Conservation (phyloP, 1,140 invertebrate genomes). For the Trichomalopsis sarcophagae region DNA sequence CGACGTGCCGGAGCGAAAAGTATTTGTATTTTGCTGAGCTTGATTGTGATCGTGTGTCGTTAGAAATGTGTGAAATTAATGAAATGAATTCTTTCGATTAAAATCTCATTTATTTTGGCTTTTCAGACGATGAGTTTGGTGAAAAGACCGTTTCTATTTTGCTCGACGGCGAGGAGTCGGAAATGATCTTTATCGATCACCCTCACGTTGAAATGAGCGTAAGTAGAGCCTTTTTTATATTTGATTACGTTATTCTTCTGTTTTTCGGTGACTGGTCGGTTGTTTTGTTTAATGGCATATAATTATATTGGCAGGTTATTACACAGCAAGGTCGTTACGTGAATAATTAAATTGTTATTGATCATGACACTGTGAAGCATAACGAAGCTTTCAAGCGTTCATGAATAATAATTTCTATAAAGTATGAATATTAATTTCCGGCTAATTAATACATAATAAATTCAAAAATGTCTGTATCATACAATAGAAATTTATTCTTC, state of each 20-base stretch:
- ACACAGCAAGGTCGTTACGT: no score
- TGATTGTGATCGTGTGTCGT: not conserved
- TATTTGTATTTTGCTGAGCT: not conserved
- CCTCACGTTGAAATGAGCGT: conserved; percentile 90
- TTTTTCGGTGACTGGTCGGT: not conserved
- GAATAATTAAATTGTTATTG: no score
- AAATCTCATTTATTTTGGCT: not conserved
- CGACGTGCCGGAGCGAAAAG: not conserved
- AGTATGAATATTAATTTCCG: no score
- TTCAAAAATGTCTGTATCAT: no score
- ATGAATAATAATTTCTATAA: no score
- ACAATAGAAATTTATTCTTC: no score
- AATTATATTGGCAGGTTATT: not conserved
- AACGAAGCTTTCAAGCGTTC: no score
- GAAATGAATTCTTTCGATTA: not conserved
- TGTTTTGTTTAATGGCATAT: not conserved
- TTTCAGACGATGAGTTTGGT: conserved; percentile 91
- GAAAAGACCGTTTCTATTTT: conserved; percentile 93
- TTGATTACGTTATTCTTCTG: not conserved
- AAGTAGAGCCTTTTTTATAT: conserved; percentile 69
- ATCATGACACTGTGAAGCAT: no score
- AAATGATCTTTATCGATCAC: conserved; percentile 93
- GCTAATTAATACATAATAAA: no score
- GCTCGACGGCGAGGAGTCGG: conserved; percentile 92
- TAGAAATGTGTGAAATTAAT: not conserved